Conservation (phyloP, 2,888 invertebrate genomes). For the Pseudanteris insignis region DNA sequence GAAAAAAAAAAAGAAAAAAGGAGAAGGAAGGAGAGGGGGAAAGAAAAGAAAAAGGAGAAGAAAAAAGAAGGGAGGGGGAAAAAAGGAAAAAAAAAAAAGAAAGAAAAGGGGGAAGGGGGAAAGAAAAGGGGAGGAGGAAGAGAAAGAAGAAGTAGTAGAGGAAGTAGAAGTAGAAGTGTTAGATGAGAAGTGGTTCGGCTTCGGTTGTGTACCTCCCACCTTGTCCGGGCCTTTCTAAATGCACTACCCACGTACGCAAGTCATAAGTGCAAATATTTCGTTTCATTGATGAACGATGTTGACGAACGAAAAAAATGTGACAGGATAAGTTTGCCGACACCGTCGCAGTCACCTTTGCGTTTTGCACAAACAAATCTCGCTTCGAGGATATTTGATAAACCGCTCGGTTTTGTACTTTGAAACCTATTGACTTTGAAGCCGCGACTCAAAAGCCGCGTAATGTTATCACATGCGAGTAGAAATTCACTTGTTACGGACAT, state of each 20-base stretch:
- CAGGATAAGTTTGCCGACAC: constrained; percentile 33
- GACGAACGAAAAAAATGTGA: constrained; percentile 15
- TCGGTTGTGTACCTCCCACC: constrained; percentile 57
- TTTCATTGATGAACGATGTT: constrained; percentile 26
- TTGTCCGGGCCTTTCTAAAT: constrained; percentile 31
- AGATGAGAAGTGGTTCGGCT: constrained; percentile 52
- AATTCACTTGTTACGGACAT: too few relatives aligned
- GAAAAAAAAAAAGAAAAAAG: too few relatives aligned
- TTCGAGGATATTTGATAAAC: constrained; percentile 58
- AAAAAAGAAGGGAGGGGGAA: constrained; percentile 4
- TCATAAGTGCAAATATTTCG: constrained; percentile 29
- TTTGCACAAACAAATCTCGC: constrained; percentile 46
- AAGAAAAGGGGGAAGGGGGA: neutral
- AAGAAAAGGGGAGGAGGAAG: neutral
- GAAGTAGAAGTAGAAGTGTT: too few relatives aligned
- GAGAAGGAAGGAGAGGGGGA: too few relatives aligned
- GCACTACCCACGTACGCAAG: constrained; percentile 36
- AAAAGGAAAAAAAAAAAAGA: too few relatives aligned
- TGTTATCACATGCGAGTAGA: constrained; percentile 50
- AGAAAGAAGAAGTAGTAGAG: neutral
- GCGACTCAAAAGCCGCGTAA: constrained; percentile 47
- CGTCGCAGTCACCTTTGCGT: constrained; percentile 33
- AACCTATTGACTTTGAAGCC: constrained; percentile 59
- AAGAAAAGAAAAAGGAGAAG: constrained; percentile 14
- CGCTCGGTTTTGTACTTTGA: constrained; percentile 56